Conservation (phyloP, 2,888 invertebrate genomes). For the Heliconius aoede region DNA sequence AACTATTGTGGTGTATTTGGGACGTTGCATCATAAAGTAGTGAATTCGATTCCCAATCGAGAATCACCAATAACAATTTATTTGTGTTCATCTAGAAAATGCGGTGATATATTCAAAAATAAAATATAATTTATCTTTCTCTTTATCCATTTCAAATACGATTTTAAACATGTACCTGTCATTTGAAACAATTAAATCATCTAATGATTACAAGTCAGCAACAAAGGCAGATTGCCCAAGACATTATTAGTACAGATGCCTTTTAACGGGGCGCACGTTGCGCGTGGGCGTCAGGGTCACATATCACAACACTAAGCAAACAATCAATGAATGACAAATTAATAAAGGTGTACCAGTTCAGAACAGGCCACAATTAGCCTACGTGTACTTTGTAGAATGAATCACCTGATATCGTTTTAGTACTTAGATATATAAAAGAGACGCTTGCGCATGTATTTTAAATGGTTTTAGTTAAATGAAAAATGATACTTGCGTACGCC, state of each 20-base stretch:
- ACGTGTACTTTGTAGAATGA: slow-evolving; percentile 37
- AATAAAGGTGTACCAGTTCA: slow-evolving; percentile 51
- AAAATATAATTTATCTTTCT: not conserved
- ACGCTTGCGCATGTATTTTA: slow-evolving; percentile 3
- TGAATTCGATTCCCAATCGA: not conserved
- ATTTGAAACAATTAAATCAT: slow-evolving; percentile 41
- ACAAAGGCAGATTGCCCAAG: slow-evolving; percentile 41
- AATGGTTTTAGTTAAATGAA: not conserved
- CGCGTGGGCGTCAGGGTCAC: slow-evolving; percentile 68
- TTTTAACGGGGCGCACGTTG: slow-evolving; percentile 55
- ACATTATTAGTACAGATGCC: slow-evolving; percentile 56
- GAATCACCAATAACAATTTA: not conserved
- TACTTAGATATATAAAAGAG: slow-evolving; percentile 4
- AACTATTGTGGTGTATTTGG: too few species aligned
- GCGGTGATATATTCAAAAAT: not conserved
- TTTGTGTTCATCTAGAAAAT: not conserved
- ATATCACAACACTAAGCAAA: slow-evolving; percentile 62
- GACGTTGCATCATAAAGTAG: not conserved
- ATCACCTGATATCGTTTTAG: slow-evolving; percentile 16
- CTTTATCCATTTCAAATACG: not conserved
- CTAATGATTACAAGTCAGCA: slow-evolving; percentile 41
- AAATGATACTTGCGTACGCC: slow-evolving; percentile 7
- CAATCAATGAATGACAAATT: slow-evolving; percentile 74
- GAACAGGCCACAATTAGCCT: slow-evolving; percentile 44
- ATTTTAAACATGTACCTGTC: slow-evolving; percentile 13